Conservation (phyloP, 2,113 vertebrate species). For the Falco punctatus region DNA sequence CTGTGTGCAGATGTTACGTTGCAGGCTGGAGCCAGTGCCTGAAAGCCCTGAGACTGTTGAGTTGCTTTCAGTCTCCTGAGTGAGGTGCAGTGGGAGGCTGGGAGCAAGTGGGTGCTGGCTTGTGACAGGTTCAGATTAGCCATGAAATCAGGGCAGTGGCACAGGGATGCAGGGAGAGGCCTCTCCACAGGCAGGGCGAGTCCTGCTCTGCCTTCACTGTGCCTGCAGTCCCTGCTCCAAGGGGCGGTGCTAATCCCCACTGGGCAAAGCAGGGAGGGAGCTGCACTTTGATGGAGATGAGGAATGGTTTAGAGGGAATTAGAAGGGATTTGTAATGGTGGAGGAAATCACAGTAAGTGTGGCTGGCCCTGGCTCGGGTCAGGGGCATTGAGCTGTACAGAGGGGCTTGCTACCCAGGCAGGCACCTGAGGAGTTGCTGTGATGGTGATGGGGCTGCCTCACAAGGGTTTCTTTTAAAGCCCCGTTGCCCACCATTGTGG, state of each 20-base stretch:
- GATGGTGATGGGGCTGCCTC: neutral
- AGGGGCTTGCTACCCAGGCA: rapidly evolving
- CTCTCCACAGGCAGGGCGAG: neutral
- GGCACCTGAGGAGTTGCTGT: neutral
- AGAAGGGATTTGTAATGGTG: slow-evolving; percentile 27
- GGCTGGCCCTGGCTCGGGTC: neutral
- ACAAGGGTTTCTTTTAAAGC: neutral
- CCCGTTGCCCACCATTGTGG: neutral
- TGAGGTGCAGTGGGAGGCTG: neutral
- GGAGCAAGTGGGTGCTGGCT: neutral
- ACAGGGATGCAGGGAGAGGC: neutral
- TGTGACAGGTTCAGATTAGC: neutral
- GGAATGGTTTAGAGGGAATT: slow-evolving; percentile 40
- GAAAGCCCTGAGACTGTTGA: neutral
- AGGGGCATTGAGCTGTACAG: neutral
- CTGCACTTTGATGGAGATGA: neutral
- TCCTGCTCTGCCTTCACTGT: neutral
- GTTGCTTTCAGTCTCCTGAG: neutral
- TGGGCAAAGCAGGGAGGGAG: neutral
- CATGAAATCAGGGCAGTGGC: neutral
- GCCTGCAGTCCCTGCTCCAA: neutral
- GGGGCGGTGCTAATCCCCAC: neutral
- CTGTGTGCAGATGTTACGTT: neutral
- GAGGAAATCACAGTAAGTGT: neutral
- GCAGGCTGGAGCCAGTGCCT: neutral